phyloP scores from a whole-genome alignment of 2,797 vertebrate species.

The Sebastes miniatus region DNA sequence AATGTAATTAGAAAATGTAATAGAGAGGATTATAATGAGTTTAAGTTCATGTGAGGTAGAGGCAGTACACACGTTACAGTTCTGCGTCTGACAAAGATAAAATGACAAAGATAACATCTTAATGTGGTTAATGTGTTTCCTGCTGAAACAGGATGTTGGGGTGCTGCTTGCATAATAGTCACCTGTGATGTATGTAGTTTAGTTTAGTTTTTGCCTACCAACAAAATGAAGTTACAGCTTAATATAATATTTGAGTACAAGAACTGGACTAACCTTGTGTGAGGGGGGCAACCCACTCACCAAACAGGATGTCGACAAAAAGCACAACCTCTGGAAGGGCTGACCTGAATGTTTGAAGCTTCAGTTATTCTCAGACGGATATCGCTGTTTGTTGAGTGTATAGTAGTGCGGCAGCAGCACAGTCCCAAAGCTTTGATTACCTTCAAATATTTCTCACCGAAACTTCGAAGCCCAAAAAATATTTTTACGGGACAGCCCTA shows the following conservation, averaged over 20 bases:
- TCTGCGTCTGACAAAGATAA: background rate
- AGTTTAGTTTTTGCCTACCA: background rate
- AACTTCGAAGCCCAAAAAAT: too few species aligned
- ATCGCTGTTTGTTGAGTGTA: too few species aligned
- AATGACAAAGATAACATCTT: constrained; percentile 10
- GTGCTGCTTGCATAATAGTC: background rate
- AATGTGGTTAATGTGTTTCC: constrained; percentile 54
- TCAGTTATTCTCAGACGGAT: too few species aligned
- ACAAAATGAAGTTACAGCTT: background rate
- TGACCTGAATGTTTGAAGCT: too few species aligned
- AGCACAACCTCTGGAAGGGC: constrained; percentile 1
- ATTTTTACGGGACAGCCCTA: too few species aligned
- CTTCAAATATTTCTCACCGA: too few species aligned
- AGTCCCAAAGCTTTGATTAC: too few species aligned
- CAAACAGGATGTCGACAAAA: constrained; percentile 38
- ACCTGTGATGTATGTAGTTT: background rate
- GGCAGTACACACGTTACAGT: background rate
- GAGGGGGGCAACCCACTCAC: constrained; percentile 18
- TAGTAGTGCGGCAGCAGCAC: too few species aligned
- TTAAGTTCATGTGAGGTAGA: background rate
- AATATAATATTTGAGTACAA: background rate
- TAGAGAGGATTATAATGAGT: background rate
- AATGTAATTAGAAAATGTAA: background rate
- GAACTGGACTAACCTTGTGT: constrained; percentile 24
- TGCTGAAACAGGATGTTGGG: constrained; percentile 56